These are phyloP conservation scores for Manis javanica DNA, from an alignment of 2,797 vertebrate genomes.

Conservation along the genomic window DNA sequence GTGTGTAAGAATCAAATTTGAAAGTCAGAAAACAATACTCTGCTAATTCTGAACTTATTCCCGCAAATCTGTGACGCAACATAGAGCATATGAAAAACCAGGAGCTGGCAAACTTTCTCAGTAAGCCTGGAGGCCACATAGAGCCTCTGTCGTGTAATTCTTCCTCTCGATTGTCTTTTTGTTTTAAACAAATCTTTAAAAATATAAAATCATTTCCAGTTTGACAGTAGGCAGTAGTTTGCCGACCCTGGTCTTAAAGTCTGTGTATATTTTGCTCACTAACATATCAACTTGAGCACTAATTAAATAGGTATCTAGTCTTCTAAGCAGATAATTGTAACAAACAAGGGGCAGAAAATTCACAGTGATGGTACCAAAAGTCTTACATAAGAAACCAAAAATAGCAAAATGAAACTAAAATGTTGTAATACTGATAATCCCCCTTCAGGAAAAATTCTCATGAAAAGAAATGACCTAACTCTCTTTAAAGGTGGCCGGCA, in stretches of 20 bases:
- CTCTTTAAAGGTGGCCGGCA: background rate
- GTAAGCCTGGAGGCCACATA: background rate
- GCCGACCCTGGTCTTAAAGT: background rate
- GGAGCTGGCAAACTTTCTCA: background rate
- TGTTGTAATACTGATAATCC: background rate
- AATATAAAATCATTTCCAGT: background rate
- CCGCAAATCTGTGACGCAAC: background rate
- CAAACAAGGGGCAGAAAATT: background rate
- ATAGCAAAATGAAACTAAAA: background rate
- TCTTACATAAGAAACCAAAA: background rate
- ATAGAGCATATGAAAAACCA: background rate
- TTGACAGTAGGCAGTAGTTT: background rate
- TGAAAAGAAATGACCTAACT: background rate
- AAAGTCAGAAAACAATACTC: background rate
- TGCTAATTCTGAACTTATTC: conserved; percentile 31
- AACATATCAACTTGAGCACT: background rate
- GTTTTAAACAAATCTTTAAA: background rate
- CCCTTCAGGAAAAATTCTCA: background rate
- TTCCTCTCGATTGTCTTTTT: background rate
- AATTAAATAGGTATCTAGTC: conserved; percentile 1
- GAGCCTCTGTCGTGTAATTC: background rate
- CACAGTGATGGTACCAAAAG: background rate
- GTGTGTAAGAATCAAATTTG: background rate
- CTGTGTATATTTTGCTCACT: background rate
- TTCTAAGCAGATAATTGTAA: background rate